Conservation (phyloP, 1,140 invertebrate species). For the Hyles vespertilio region DNA sequence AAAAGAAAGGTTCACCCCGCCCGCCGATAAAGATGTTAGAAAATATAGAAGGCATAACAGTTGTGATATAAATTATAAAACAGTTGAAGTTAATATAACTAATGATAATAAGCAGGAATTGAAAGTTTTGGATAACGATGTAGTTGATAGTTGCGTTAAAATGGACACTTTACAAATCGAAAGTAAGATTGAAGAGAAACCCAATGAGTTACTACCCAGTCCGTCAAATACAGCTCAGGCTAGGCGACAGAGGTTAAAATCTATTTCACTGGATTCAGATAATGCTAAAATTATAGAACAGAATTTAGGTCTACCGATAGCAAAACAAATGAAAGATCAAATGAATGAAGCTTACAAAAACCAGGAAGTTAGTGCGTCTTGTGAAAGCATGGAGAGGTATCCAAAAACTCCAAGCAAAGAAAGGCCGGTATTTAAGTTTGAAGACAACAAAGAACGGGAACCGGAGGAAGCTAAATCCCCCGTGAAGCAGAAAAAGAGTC, state of each 20-base stretch:
- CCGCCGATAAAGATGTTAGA: constrained; percentile 58
- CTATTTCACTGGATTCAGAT: constrained; percentile 75
- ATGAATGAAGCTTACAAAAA: constrained; percentile 69
- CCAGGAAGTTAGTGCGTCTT: constrained; percentile 60
- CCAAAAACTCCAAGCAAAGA: constrained; percentile 43
- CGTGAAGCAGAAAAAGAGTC: constrained; percentile 50
- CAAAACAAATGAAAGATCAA: constrained; percentile 72
- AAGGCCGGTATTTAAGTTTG: constrained; percentile 61
- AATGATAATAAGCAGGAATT: constrained; percentile 43
- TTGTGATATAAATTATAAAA: constrained; percentile 66
- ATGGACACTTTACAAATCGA: constrained; percentile 51
- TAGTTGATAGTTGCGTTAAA: constrained; percentile 65
- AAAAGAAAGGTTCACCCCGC: constrained; percentile 58
- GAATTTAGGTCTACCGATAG: constrained; percentile 72
- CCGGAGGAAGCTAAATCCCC: constrained; percentile 47
- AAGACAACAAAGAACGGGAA: constrained; percentile 50
- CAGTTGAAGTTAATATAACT: constrained; percentile 51
- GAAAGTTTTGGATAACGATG: constrained; percentile 44
- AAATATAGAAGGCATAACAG: constrained; percentile 66
- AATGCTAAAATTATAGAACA: constrained; percentile 76
- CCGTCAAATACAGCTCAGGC: constrained; percentile 58
- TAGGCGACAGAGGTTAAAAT: constrained; percentile 71
- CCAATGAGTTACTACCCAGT: constrained; percentile 40
- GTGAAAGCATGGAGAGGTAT: constrained; percentile 55
- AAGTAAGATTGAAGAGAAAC: constrained; percentile 37